phyloP scores from a whole-genome alignment of 1,140 invertebrate genomes.

The Asbolus verrucosus region DNA sequence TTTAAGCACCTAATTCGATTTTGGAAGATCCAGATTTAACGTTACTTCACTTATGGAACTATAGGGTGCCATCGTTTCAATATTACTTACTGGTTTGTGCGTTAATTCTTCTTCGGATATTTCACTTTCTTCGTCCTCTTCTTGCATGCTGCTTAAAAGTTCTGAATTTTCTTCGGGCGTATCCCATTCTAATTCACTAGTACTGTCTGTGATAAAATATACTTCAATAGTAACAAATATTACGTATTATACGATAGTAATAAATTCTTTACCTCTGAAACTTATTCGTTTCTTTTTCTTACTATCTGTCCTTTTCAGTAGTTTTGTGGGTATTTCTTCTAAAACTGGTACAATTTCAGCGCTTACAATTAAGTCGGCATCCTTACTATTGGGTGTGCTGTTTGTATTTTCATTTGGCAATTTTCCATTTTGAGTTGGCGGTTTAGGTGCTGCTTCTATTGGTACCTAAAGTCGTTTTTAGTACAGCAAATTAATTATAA shows the following conservation, averaged over 20 bases:
- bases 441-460: slow-evolving; percentile 33
- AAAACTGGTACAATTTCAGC: slow-evolving; percentile 35
- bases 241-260: too few relatives aligned
- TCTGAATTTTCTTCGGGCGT: slow-evolving; percentile 66
- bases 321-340: slow-evolving; percentile 52
- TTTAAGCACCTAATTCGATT: not conserved
- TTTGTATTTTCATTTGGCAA: slow-evolving; percentile 50
- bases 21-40: slow-evolving; percentile 48
- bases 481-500: not conserved
- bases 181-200: slow-evolving; percentile 67
- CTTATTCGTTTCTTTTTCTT: slow-evolving; percentile 58
- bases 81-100: slow-evolving; percentile 63
- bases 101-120: slow-evolving; percentile 58
- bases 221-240: too few relatives aligned
- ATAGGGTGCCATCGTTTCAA: slow-evolving; percentile 61
- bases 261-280: slow-evolving; percentile 59
- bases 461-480: slow-evolving; percentile 29
- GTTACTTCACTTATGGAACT: slow-evolving; percentile 64
- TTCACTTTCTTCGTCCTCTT: slow-evolving; percentile 68
- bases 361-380: slow-evolving; percentile 47
- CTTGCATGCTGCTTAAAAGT: slow-evolving; percentile 67
- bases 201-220: slow-evolving; percentile 56
- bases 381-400: slow-evolving; percentile 31
- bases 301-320: slow-evolving; percentile 54
- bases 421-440: slow-evolving; percentile 53